These are phyloP conservation scores for Pseudococcus jackbeardsleyi DNA, from an alignment of 2,888 invertebrate species.

Conservation along the genomic window DNA sequence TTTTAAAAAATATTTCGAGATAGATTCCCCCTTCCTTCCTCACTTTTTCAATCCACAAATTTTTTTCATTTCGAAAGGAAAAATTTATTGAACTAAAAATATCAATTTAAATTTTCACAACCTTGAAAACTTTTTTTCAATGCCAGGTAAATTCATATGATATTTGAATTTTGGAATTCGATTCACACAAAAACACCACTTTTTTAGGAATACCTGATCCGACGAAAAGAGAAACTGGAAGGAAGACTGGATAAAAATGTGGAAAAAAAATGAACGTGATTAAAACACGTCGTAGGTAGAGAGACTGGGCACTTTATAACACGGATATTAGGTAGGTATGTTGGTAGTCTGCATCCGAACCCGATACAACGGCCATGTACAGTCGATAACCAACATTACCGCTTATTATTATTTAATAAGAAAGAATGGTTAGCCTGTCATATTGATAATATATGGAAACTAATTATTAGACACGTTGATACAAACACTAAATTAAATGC, in stretches of 20 bases:
- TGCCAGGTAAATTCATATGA: too few relatives aligned
- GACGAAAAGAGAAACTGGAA: background rate
- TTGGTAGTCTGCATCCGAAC: slow-evolving; percentile 32
- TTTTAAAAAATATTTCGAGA: too few relatives aligned
- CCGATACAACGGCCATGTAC: slow-evolving; percentile 22
- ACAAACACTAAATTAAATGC: slow-evolving; percentile 64
- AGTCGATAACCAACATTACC: slow-evolving; percentile 48
- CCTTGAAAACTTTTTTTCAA: too few relatives aligned
- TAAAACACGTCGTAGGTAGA: slow-evolving; percentile 10
- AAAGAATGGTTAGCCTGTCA: slow-evolving; percentile 61
- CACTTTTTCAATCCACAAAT: too few relatives aligned
- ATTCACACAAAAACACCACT: background rate
- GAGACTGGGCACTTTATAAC: background rate
- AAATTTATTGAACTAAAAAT: too few relatives aligned
- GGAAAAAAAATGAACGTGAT: background rate
- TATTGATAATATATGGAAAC: slow-evolving; percentile 64
- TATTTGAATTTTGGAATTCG: too few relatives aligned
- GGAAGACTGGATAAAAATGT: background rate
- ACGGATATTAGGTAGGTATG: slow-evolving; percentile 18
- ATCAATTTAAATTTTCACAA: too few relatives aligned
- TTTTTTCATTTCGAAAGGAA: too few relatives aligned
- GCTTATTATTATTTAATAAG: slow-evolving; percentile 62
- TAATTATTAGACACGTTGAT: slow-evolving; percentile 63
- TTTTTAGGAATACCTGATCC: background rate
- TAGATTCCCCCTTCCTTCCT: too few relatives aligned